phyloP scores from a whole-genome alignment of 2,113 vertebrate species.

The Misgurnus anguillicaudatus region DNA sequence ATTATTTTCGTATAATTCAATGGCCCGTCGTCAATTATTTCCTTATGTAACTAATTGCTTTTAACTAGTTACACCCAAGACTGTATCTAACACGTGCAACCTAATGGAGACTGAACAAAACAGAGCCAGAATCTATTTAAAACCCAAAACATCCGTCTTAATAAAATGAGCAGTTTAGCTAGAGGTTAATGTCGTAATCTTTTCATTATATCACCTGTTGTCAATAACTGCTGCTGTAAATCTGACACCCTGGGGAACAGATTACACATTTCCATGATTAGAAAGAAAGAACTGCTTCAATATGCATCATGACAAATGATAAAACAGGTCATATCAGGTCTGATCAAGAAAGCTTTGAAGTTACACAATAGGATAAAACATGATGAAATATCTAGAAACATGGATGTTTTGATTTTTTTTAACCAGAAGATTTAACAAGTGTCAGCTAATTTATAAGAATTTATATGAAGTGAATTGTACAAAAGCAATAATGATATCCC shows the following conservation, averaged over 20 bases:
- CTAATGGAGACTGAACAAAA: conserved; percentile 6
- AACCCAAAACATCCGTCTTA: too few relatives aligned
- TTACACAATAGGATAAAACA: neutral
- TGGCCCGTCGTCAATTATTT: too few relatives aligned
- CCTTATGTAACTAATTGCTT: too few relatives aligned
- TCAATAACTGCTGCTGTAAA: neutral
- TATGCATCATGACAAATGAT: conserved; percentile 7
- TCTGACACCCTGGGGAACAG: conserved; percentile 4
- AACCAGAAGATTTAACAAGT: too few relatives aligned
- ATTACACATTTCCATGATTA: conserved; percentile 14
- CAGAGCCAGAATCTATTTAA: conserved; percentile 9
- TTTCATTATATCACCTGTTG: too few relatives aligned
- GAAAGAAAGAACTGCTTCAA: conserved; percentile 10
- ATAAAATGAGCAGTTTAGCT: too few relatives aligned
- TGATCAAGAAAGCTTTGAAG: neutral
- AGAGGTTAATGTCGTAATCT: too few relatives aligned
- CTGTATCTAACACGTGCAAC: neutral
- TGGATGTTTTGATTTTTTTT: neutral
- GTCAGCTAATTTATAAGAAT: too few relatives aligned
- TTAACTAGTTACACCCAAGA: neutral
- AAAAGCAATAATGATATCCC: too few relatives aligned
- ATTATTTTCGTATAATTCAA: too few relatives aligned
- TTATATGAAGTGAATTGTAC: too few relatives aligned
- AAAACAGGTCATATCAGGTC: neutral
- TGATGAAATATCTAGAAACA: neutral